These are phyloP conservation scores for Theocolax elegans DNA, from an alignment of 1,140 invertebrate genomes.

Conservation along the genomic window DNA sequence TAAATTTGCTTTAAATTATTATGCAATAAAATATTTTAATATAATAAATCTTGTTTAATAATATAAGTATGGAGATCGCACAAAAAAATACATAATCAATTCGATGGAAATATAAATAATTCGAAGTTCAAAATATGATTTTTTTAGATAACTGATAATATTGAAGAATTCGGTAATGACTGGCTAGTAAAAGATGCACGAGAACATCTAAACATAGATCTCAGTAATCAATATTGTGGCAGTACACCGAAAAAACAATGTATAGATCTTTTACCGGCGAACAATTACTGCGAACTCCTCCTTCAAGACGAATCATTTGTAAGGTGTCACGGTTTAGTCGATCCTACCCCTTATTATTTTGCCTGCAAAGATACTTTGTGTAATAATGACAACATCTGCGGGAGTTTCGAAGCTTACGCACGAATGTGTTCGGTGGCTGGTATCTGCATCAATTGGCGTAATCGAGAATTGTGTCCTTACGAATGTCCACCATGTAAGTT, in stretches of 20 bases:
- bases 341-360: conserved; percentile 74
- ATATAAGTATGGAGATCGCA: no score
- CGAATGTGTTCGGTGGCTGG: conserved; percentile 75
- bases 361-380: conserved; percentile 78
- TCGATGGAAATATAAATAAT: no score
- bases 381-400: conserved; percentile 70
- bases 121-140: neutral
- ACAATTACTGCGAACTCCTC: conserved; percentile 70
- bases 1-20: no score
- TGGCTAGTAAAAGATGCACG: conserved; percentile 70
- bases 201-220: conserved; percentile 39
- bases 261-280: neutral
- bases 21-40: no score
- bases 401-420: conserved; percentile 77
- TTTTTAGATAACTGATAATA: conserved; percentile 46
- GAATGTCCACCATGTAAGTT: conserved; percentile 63
- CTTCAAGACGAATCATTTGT: conserved; percentile 74
- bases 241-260: conserved; percentile 33
- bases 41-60: no score
- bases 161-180: conserved; percentile 71
- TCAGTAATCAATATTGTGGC: conserved; percentile 48
- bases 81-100: no score
- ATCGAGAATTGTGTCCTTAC: conserved; percentile 72
- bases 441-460: conserved; percentile 79
- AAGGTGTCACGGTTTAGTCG: conserved; percentile 78